Evolutionary conservation across 2,888 invertebrate species (phyloP).

Genomic region (Drosophila paramelanica): DNA sequence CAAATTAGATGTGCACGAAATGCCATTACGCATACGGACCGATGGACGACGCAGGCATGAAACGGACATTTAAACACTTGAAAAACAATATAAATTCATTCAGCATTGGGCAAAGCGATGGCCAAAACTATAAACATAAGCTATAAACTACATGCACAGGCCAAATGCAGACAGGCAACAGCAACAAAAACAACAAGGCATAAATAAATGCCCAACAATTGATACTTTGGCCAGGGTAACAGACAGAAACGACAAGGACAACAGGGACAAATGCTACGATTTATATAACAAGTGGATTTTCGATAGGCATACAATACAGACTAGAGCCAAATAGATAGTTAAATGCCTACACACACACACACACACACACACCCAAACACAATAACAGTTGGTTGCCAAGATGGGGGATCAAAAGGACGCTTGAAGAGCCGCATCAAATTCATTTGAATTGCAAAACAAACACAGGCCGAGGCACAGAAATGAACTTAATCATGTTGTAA

Average conservation of each 20-base stretch:
- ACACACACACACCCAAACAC: conserved; percentile 19
- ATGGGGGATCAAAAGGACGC: conserved; percentile 3
- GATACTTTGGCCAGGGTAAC: conserved; percentile 62
- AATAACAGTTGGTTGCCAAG: conserved; percentile 18
- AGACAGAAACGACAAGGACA: conserved; percentile 38
- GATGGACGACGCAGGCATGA: conserved; percentile 24
- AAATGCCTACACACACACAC: conserved; percentile 54
- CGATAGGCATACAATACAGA: conserved; percentile 19
- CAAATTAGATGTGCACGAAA: conserved; percentile 41
- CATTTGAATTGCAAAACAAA: conserved; percentile 81
- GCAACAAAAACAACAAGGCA: conserved; percentile 46
- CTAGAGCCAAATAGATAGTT: conserved; percentile 52
- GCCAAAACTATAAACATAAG: conserved; percentile 60
- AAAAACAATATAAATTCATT: conserved; percentile 77
- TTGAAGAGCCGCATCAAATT: conserved; percentile 55
- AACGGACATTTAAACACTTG: conserved; percentile 65
- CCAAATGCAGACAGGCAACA: conserved; percentile 51
- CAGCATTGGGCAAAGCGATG: conserved; percentile 46
- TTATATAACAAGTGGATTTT: conserved; percentile 40
- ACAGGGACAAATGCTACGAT: conserved; percentile 60
- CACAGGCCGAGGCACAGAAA: conserved; percentile 50
- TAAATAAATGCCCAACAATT: conserved; percentile 75
- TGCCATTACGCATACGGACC: conserved; percentile 49
- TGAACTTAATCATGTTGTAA: conserved; percentile 79
- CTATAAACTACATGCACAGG: conserved; percentile 54